Evolutionary conservation across 2,113 vertebrate species (phyloP).

Genomic region (Tragelaphus scriptus): DNA sequence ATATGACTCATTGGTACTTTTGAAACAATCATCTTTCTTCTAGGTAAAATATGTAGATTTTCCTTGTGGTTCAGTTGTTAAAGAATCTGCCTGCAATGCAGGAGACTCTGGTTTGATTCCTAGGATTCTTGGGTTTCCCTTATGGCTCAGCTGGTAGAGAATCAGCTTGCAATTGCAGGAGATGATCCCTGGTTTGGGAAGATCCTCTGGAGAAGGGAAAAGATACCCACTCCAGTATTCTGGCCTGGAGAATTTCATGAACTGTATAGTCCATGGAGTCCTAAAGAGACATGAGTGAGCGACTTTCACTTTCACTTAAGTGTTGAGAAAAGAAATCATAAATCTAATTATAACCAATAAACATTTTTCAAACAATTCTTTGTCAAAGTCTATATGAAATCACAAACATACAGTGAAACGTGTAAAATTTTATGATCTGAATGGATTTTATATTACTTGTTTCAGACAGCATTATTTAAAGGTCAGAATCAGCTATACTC

Average conservation of each 20-base stretch:
- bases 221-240: not conserved
- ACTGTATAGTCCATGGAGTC: not conserved
- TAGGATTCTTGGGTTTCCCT: not conserved
- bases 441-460: not conserved
- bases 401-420: not conserved
- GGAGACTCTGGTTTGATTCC: not conserved
- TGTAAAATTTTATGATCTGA: not conserved
- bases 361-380: not conserved
- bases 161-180: not conserved
- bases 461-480: conserved; percentile 27
- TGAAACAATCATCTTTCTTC: not conserved
- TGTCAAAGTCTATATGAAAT: not conserved
- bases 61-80: not conserved
- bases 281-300: not conserved
- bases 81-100: not conserved
- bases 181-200: not conserved
- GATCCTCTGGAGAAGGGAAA: not conserved
- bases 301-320: not conserved
- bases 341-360: not conserved
- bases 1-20: not conserved
- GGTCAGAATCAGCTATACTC: not conserved
- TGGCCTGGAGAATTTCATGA: not conserved
- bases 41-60: not conserved
- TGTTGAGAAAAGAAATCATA: not conserved
- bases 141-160: not conserved